phyloP scores from a whole-genome alignment of 2,888 invertebrate genomes.

The Caenorhabditis afra region DNA sequence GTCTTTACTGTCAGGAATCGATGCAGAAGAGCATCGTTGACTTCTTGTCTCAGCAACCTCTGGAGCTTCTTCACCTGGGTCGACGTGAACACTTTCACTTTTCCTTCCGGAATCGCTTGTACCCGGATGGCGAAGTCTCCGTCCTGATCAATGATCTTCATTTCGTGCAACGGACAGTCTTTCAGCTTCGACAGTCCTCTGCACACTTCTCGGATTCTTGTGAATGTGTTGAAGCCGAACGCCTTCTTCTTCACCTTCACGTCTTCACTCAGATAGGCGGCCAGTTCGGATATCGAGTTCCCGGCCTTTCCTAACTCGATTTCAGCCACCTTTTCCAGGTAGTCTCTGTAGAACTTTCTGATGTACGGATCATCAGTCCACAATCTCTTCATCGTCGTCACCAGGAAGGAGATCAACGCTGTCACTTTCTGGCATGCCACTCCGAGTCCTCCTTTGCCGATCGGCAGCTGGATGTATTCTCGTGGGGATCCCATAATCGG shows the following conservation, averaged over 20 bases:
- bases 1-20: not conserved
- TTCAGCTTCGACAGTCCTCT: not conserved
- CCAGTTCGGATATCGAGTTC: not conserved
- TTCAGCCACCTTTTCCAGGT: conserved; percentile 1
- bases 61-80: conserved; percentile 1
- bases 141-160: not conserved
- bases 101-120: no score
- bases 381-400: conserved; percentile 16
- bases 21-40: conserved; percentile 1
- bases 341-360: conserved; percentile 2
- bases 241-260: not conserved
- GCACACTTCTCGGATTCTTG: conserved; percentile 9
- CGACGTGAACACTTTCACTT: not conserved
- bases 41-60: conserved; percentile 1
- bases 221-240: conserved; percentile 17
- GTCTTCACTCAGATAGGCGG: conserved; percentile 17
- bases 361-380: conserved; percentile 33
- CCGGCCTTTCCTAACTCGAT: not conserved
- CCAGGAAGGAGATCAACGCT: conserved; percentile 14
- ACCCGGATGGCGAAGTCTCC: conserved; percentile 7
- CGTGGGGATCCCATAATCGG: conserved; percentile 7
- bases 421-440: conserved; percentile 14
- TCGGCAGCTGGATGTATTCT: conserved; percentile 25
- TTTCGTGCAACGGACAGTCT: not conserved
- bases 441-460: conserved; percentile 18